phyloP scores from a whole-genome alignment of 2,797 vertebrate genomes.

The Lycodopsis pacificus region DNA sequence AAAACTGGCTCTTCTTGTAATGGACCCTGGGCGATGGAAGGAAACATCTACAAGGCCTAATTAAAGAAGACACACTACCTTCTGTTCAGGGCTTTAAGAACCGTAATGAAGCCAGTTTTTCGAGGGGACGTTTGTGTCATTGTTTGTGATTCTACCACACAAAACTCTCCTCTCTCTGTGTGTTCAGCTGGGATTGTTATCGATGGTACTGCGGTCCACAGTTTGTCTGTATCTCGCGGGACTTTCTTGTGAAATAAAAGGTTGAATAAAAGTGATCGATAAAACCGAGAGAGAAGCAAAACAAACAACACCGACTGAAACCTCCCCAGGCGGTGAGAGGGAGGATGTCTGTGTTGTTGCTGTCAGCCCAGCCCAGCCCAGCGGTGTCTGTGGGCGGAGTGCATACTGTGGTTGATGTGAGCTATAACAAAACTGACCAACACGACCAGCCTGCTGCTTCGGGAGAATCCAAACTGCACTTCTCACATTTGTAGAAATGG shows the following conservation, averaged over 20 bases:
- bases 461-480: not conserved
- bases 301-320: not conserved
- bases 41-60: constrained; percentile 39
- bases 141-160: constrained; percentile 17
- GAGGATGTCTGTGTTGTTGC: not conserved
- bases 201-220: not conserved
- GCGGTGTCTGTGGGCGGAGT: constrained; percentile 28
- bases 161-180: not conserved
- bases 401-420: constrained; percentile 14
- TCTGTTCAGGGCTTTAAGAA: constrained; percentile 25
- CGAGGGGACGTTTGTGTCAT: constrained; percentile 14
- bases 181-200: constrained; percentile 18
- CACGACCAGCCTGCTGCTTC: not conserved
- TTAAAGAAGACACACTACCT: constrained; percentile 54
- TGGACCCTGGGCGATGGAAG: constrained; percentile 22
- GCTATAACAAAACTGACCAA: constrained; percentile 37
- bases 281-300: not conserved
- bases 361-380: not conserved
- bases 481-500: not conserved
- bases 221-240: not conserved
- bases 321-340: not conserved
- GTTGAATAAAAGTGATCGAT: constrained; percentile 9
- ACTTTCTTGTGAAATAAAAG: not conserved
- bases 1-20: constrained; percentile 48
- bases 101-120: not conserved